Percentiles rank a stretch among this genome's conserved stretches.
phyloP scores from a whole-genome alignment of 2,797 vertebrate genomes.

The Pterois miles region DNA sequence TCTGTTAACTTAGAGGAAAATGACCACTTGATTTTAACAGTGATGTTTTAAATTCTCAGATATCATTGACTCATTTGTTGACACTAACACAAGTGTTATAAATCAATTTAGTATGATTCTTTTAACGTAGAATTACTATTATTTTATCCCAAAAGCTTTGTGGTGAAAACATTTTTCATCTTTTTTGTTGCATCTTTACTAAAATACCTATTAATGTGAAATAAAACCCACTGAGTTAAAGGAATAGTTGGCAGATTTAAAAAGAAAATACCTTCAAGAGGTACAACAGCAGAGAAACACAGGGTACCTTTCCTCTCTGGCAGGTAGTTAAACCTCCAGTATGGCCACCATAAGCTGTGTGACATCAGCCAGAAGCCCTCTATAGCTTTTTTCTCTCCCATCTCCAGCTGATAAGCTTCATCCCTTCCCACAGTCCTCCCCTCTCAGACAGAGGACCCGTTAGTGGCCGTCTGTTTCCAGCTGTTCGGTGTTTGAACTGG shows the following conservation, averaged over 20 bases:
- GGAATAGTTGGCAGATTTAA: not conserved
- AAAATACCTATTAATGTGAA: not conserved
- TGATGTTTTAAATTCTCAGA: not conserved
- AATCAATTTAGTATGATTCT: not conserved
- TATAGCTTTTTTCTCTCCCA: not conserved
- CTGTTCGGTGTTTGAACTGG: conserved; percentile 59
- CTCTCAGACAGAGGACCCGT: conserved; percentile 37
- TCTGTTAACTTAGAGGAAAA: not conserved
- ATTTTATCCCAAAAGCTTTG: not conserved
- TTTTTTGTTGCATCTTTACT: not conserved
- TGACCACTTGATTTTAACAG: not conserved
- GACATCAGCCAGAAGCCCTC: conserved; percentile 1
- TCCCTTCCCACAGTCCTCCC: not conserved
- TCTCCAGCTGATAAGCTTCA: conserved; percentile 2
- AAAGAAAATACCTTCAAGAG: too few relatives aligned
- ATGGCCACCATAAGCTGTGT: not conserved
- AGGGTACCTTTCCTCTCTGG: not conserved
- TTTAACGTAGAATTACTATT: not conserved
- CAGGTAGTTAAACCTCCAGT: not conserved
- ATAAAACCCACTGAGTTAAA: not conserved
- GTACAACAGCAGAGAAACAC: not conserved
- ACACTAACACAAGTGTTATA: too few relatives aligned
- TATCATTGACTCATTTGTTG: not conserved
- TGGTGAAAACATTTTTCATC: not conserved
- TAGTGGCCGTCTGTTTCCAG: conserved; percentile 40